These are phyloP conservation scores for Zeuzera pyrina DNA, from an alignment of 2,888 invertebrate species.

Conservation along the genomic window DNA sequence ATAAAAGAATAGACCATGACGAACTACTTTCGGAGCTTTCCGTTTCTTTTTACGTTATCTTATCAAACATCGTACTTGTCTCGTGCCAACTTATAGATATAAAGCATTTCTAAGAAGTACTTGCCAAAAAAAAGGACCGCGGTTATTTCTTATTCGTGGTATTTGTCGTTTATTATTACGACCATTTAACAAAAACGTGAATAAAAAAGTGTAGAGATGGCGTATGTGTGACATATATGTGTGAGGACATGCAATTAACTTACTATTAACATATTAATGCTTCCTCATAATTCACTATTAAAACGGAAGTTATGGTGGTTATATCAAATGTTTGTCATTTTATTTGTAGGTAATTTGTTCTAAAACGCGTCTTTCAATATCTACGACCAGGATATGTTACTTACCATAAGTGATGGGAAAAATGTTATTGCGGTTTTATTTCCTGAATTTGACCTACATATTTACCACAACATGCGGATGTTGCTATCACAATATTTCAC, in stretches of 20 bases:
- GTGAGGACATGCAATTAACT: slow-evolving; percentile 26
- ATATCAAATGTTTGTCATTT: slow-evolving; percentile 3
- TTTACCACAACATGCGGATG: slow-evolving; percentile 42
- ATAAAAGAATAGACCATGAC: slow-evolving; percentile 22
- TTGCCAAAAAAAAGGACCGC: too few relatives aligned
- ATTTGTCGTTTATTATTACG: too few relatives aligned
- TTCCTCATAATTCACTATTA: slow-evolving; percentile 16
- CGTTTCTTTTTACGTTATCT: slow-evolving; percentile 8
- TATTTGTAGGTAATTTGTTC: not conserved
- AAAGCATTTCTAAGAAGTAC: too few relatives aligned
- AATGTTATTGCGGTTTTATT: slow-evolving; percentile 52
- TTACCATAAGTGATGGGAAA: slow-evolving; percentile 26
- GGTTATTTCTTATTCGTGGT: too few relatives aligned
- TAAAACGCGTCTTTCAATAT: not conserved
- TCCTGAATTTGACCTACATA: slow-evolving; percentile 56
- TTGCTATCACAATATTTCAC: slow-evolving; percentile 42
- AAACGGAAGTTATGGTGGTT: slow-evolving; percentile 17
- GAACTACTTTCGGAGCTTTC: slow-evolving; percentile 17
- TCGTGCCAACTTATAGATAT: too few relatives aligned
- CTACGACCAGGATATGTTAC: not conserved
- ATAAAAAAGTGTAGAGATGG: slow-evolving; percentile 1
- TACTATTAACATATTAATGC: too few relatives aligned
- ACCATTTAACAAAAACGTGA: too few relatives aligned
- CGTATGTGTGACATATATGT: slow-evolving; percentile 17
- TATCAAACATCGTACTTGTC: too few relatives aligned